These are phyloP conservation scores for Antrozous pallidus DNA, from an alignment of 2,797 vertebrate genomes.

Conservation along the genomic window DNA sequence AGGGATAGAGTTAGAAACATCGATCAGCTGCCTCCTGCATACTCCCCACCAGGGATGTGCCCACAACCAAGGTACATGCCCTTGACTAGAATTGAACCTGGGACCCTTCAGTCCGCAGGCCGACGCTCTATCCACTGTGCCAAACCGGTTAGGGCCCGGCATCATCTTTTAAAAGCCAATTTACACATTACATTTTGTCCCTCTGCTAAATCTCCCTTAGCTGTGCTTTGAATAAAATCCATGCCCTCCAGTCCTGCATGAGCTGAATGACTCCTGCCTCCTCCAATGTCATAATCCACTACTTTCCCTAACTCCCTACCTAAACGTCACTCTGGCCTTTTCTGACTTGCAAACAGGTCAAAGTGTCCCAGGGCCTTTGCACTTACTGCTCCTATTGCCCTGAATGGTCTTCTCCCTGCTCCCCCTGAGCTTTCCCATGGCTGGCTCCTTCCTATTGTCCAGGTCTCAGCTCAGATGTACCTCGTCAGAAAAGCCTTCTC, in stretches of 20 bases:
- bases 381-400: neutral
- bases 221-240: neutral
- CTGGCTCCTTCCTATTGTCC: neutral
- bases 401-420: neutral
- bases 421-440: neutral
- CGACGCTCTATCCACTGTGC: too few species aligned
- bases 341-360: neutral
- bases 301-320: neutral
- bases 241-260: neutral
- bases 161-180: neutral
- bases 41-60: too few species aligned
- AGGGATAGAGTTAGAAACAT: too few species aligned
- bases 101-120: too few species aligned
- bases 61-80: too few species aligned
- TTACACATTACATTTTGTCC: neutral
- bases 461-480: neutral
- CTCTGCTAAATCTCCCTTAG: neutral
- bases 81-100: too few species aligned
- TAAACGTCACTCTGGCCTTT: neutral
- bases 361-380: neutral
- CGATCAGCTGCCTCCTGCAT: too few species aligned
- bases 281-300: neutral
- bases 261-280: neutral
- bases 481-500: neutral
- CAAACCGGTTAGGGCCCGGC: too few species aligned